Percentiles rank a stretch among this genome's conserved stretches.
These are phyloP conservation scores for Rhogogaster chlorosoma DNA, from an alignment of 2,888 invertebrate species.

Conservation along the genomic window DNA sequence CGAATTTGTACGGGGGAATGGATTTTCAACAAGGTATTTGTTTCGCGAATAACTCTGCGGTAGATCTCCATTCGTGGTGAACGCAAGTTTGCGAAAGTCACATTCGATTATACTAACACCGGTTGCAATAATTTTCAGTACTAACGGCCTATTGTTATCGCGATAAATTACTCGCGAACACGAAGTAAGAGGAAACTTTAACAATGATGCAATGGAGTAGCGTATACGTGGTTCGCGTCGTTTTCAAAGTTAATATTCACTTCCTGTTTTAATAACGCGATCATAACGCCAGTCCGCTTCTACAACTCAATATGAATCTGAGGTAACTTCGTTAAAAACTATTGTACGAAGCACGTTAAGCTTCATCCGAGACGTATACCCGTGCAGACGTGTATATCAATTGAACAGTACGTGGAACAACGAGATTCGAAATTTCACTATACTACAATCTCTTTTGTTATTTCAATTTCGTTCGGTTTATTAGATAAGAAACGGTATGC, in stretches of 20 bases:
- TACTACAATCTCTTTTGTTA: background rate
- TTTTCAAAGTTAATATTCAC: slow-evolving; percentile 13
- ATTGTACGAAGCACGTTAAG: background rate
- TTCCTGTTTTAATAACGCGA: slow-evolving; percentile 11
- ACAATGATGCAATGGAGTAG: background rate
- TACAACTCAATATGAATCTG: background rate
- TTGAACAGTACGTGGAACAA: background rate
- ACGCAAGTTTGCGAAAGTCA: slow-evolving; percentile 28
- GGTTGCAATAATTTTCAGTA: slow-evolving; percentile 13
- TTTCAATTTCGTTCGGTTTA: background rate
- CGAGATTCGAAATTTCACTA: background rate
- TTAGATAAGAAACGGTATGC: background rate
- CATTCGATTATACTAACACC: slow-evolving; percentile 26
- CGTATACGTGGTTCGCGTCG: background rate
- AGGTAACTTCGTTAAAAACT: slow-evolving; percentile 26
- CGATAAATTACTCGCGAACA: background rate
- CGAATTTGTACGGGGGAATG: background rate
- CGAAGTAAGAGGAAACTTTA: background rate
- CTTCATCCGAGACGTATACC: background rate
- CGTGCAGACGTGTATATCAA: background rate
- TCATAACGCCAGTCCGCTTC: slow-evolving; percentile 16
- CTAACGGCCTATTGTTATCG: slow-evolving; percentile 8
- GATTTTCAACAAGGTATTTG: background rate
- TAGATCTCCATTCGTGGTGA: background rate
- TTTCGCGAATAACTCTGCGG: background rate